Conservation (phyloP, 1,140 invertebrate species). For the Hypsibius dujardini region DNA sequence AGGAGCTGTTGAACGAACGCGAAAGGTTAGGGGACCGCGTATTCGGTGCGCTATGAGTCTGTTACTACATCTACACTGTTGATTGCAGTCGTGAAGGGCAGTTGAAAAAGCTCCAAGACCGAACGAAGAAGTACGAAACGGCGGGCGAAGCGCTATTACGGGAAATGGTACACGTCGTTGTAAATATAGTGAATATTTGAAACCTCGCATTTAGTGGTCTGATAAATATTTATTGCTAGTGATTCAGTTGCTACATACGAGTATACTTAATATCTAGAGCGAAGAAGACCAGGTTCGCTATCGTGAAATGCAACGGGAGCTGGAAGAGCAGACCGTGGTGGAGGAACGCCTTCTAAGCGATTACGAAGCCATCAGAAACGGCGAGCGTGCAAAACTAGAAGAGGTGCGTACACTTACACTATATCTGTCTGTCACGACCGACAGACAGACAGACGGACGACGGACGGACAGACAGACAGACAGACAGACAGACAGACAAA, state of each 20-base stretch:
- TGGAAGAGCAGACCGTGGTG: background rate
- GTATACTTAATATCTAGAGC: background rate
- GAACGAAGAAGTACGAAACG: background rate
- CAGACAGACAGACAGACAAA: background rate
- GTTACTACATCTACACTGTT: background rate
- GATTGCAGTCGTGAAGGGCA: background rate
- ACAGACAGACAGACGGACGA: too few species aligned
- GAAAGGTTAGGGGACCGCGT: background rate
- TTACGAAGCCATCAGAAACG: background rate
- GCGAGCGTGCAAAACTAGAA: slow-evolving; percentile 2
- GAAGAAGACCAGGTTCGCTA: background rate
- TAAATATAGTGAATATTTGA: background rate
- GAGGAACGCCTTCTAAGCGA: background rate
- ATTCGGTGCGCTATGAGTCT: background rate
- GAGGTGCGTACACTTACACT: background rate
- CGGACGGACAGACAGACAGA: background rate
- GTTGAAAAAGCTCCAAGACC: slow-evolving; percentile 1
- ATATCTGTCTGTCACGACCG: too few species aligned
- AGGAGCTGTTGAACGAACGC: slow-evolving; percentile 12
- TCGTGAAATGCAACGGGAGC: slow-evolving; percentile 7
- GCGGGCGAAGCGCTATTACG: background rate
- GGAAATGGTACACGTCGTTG: background rate
- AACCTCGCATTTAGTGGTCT: background rate
- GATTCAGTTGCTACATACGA: background rate
- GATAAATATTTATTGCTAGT: background rate